Evolutionary conservation across 2,797 vertebrate genomes (phyloP).

Genomic region (Sebastolobus alascanus): DNA sequence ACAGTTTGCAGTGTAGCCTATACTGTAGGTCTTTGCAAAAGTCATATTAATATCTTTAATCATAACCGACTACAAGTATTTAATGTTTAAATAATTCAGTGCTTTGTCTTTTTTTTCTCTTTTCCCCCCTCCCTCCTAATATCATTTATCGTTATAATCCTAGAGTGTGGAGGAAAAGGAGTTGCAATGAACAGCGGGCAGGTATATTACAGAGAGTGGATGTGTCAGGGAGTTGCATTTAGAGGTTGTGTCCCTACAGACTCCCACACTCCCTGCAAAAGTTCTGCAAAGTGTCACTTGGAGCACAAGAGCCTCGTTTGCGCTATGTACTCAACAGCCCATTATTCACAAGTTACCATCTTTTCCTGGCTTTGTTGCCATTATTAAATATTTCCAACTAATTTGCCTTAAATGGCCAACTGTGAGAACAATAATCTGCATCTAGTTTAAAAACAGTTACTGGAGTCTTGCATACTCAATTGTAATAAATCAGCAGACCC

Average conservation of each 20-base stretch:
- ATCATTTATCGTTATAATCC: background rate
- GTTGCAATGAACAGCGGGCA: background rate
- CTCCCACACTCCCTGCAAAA: background rate
- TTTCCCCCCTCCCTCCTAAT: background rate
- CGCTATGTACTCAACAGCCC: background rate
- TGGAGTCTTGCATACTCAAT: background rate
- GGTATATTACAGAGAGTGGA: background rate
- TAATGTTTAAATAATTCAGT: background rate
- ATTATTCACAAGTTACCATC: conserved; percentile 26
- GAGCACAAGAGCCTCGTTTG: conserved; percentile 8
- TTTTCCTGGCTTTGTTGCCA: conserved; percentile 24
- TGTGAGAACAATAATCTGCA: conserved; percentile 30
- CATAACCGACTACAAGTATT: background rate
- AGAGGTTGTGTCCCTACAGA: conserved; percentile 7
- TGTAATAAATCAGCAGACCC: conserved; percentile 16
- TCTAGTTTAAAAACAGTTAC: conserved; percentile 19
- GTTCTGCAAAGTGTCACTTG: conserved; percentile 1
- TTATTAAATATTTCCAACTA: conserved; percentile 48
- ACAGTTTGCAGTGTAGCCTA: background rate
- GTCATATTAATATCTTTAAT: background rate
- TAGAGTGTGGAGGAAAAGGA: background rate
- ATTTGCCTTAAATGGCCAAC: conserved; percentile 27
- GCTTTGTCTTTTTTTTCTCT: background rate
- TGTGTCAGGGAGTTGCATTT: conserved; percentile 11
- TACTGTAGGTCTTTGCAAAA: background rate